Base-by-base conservation (phyloP, 2,113 vertebrate genomes). In the Gasterosteus aculeatus region DNA sequence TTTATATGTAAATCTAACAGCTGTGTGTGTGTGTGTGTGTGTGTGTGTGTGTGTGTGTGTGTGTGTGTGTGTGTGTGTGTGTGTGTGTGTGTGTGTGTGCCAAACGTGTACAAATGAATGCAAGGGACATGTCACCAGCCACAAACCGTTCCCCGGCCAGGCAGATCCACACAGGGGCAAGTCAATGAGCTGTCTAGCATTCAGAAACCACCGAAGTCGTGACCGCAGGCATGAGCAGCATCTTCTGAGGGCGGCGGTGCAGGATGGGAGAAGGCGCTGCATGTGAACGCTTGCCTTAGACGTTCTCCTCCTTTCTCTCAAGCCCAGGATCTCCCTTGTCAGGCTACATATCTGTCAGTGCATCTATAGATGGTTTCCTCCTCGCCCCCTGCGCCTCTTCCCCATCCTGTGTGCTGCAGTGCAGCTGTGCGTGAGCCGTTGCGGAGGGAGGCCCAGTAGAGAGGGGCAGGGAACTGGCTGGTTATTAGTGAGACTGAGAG, bases 211-310 rank as follows among this genome's bases (percentile, higher is more conserved):
- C 88, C 83, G 82, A 76, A 82, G 81, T 80, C 85, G 80, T 64
- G 67, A 85, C 90, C 88, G 87, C 87, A 92, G 85, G 87, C 78
- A 89, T 84, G 88, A 86, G 53, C 74, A 70, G 78, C 57, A 81
- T 90, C 81, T 75, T 87, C 76, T 69, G 39, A 47, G 72, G 58
- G 38, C 58, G 4, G 11, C 57, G 77, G 62, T 31, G 60, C n/a
- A 80, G 68, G 61, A 75, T 72, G 74, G 74, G 77, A 62, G 46
- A 33, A 63, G 72, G 74, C 72, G 19, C 19, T 68, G 61, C 69
- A 68, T 64, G 64, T 59, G 85, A 83, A 83, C n/a, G n/a, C n/a
- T n/a, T n/a, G n/a, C n/a, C n/a, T n/a, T n/a, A 47, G 19, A 77
- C 65, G 31, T 69, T 61, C 47, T 83, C 72, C 54, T 72, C 66